A percentile compares a stretch with the other conserved stretches of the same genome.
Evolutionary conservation across 2,797 vertebrate genomes (phyloP).

Genomic region (Myotis pilosus): DNA sequence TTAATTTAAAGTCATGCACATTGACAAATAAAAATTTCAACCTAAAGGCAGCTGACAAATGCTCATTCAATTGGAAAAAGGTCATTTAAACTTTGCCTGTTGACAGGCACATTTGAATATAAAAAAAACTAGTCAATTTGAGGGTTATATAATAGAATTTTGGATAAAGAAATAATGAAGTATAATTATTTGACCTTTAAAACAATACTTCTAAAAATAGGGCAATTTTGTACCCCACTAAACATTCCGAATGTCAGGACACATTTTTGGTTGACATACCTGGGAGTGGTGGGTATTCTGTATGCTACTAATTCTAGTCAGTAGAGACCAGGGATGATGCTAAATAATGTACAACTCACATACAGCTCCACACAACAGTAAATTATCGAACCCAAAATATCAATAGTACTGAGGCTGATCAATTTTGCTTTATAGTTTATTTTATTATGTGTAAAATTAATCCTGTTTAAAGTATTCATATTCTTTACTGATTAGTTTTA

Average conservation of each 20-base stretch:
- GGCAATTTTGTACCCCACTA: background rate
- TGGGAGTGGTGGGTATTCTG: background rate
- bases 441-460: background rate
- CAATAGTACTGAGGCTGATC: background rate
- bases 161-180: background rate
- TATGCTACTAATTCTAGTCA: background rate
- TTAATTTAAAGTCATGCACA: background rate
- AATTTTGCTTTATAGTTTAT: background rate
- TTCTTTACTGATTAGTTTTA: background rate
- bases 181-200: background rate
- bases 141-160: background rate
- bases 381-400: background rate
- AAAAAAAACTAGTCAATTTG: background rate
- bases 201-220: background rate
- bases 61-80: background rate
- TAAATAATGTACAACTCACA: background rate
- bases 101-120: background rate
- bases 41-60: background rate
- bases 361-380: background rate
- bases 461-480: background rate
- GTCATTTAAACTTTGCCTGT: background rate
- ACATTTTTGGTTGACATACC: background rate
- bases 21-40: background rate
- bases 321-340: background rate
- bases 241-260: background rate